phyloP scores from a whole-genome alignment of 2,888 invertebrate species.

The Mellilla xanthometata region DNA sequence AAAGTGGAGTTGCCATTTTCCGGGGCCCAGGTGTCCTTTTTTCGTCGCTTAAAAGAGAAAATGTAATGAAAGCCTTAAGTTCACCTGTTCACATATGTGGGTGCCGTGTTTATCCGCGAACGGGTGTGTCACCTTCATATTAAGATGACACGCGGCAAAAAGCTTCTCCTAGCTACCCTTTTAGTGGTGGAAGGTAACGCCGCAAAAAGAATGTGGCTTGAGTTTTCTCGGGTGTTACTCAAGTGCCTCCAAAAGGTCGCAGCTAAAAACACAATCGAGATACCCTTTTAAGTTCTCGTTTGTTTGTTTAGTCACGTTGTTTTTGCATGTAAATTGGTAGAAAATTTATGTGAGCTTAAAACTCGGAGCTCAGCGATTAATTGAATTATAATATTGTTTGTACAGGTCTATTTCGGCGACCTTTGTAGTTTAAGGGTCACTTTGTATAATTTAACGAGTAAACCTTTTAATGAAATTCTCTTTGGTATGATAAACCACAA shows the following conservation, averaged over 20 bases:
- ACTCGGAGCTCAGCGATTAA: constrained; percentile 4
- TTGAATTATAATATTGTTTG: constrained; percentile 3
- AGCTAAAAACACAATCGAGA: constrained; percentile 49
- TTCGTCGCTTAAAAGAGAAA: constrained; percentile 42
- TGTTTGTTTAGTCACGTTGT: constrained; percentile 55
- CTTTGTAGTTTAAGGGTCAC: background rate
- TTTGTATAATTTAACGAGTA: background rate
- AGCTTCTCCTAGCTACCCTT: constrained; percentile 17
- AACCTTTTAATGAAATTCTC: background rate
- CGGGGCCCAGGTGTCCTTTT: constrained; percentile 54
- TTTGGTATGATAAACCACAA: background rate
- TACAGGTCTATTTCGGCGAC: background rate
- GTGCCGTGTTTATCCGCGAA: constrained; percentile 34
- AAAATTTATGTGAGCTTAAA: constrained; percentile 39
- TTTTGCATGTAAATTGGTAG: constrained; percentile 45
- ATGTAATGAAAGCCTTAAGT: constrained; percentile 49
- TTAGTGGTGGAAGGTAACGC: constrained; percentile 36
- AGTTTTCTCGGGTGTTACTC: constrained; percentile 44
- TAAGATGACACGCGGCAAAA: constrained; percentile 28
- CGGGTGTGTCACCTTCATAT: constrained; percentile 37
- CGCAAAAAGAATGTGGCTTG: constrained; percentile 42
- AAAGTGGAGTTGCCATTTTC: constrained; percentile 39
- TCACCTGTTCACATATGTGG: constrained; percentile 28
- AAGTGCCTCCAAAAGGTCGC: constrained; percentile 50
- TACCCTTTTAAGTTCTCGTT: constrained; percentile 51